Evolutionary conservation across 1,140 invertebrate genomes (phyloP).

Genomic region (Scaptomyza hsui): DNA sequence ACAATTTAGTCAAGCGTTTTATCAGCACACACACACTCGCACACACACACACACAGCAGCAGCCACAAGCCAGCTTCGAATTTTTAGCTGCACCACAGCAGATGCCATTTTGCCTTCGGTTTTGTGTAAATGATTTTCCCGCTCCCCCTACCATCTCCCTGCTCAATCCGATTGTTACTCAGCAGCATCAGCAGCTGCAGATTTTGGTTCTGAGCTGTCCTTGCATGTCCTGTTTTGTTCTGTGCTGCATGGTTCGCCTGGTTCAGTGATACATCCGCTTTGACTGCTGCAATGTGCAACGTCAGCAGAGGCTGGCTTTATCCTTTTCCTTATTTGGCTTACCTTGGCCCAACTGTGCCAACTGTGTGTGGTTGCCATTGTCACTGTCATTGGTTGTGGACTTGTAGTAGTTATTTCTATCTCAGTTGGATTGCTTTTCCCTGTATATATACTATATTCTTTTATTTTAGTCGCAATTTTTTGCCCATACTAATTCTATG

Average conservation of each 20-base stretch:
- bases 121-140: constrained; percentile 4
- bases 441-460: not conserved
- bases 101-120: constrained; percentile 4
- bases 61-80: not conserved
- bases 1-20: constrained; percentile 33
- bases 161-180: constrained; percentile 35
- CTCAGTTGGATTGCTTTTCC: constrained; percentile 6
- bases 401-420: not conserved
- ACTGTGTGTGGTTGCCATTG: not conserved
- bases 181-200: constrained; percentile 21
- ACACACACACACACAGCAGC: constrained; percentile 19
- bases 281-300: constrained; percentile 29
- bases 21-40: constrained; percentile 19
- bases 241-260: not conserved
- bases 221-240: constrained; percentile 16
- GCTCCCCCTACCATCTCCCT: not conserved
- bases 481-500: constrained; percentile 2
- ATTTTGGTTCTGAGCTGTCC: constrained; percentile 30
- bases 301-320: constrained; percentile 30
- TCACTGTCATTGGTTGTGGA: too few species aligned
- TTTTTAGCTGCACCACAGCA: constrained; percentile 14
- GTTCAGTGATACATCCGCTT: constrained; percentile 29
- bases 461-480: constrained; percentile 11
- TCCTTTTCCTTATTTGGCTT: constrained; percentile 29
- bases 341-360: constrained; percentile 30